phyloP scores from a whole-genome alignment of 2,888 invertebrate genomes.

The Spisula subtruncata region DNA sequence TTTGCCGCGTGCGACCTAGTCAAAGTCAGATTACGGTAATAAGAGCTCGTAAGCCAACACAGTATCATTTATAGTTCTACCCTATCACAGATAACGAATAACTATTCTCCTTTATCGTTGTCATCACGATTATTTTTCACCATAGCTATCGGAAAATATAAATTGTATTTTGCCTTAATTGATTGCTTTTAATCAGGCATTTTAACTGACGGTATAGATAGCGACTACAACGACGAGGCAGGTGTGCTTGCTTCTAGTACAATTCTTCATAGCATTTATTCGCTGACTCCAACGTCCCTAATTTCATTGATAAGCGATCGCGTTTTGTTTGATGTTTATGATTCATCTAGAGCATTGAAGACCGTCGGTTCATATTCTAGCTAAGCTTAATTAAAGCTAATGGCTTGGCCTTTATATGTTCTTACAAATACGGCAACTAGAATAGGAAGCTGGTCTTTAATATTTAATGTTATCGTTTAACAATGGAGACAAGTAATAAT shows the following conservation, averaged over 20 bases:
- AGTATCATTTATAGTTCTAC: slow-evolving; percentile 31
- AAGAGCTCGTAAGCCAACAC: slow-evolving; percentile 43
- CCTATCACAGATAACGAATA: slow-evolving; percentile 35
- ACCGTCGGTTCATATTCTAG: slow-evolving; percentile 39
- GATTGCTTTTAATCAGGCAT: slow-evolving; percentile 62
- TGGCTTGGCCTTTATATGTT: slow-evolving; percentile 61
- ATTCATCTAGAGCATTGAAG: slow-evolving; percentile 47
- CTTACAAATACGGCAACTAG: slow-evolving; percentile 30
- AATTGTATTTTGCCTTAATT: slow-evolving; percentile 67
- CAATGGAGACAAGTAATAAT: slow-evolving; percentile 53
- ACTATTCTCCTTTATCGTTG: slow-evolving; percentile 46
- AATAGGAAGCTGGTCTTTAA: slow-evolving; percentile 49
- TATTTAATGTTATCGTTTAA: slow-evolving; percentile 59
- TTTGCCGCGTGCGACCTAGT: slow-evolving; percentile 39
- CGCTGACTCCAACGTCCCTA: slow-evolving; percentile 63
- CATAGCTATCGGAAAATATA: slow-evolving; percentile 60
- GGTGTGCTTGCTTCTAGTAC: slow-evolving; percentile 48
- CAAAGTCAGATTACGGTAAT: slow-evolving; percentile 42
- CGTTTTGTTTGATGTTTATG: slow-evolving; percentile 50
- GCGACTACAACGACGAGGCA: slow-evolving; percentile 42
- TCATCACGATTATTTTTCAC: slow-evolving; percentile 57
- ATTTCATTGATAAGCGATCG: slow-evolving; percentile 57
- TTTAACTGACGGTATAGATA: slow-evolving; percentile 54
- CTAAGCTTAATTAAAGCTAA: slow-evolving; percentile 63
- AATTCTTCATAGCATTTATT: slow-evolving; percentile 55